phyloP scores from a whole-genome alignment of 1,140 invertebrate genomes.

The Liolophura sinensis region DNA sequence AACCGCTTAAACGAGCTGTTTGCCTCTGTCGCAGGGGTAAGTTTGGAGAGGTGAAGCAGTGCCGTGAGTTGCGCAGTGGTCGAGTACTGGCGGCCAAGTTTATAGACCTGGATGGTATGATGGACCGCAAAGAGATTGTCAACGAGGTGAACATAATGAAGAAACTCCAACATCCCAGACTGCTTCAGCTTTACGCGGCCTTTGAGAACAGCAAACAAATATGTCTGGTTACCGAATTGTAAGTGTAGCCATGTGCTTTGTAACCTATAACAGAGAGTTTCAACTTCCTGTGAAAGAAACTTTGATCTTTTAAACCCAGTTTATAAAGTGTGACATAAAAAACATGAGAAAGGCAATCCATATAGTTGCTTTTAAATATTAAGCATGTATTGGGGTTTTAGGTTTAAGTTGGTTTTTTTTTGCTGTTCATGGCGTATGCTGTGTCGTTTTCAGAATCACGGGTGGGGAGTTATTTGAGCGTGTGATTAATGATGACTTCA shows the following conservation, averaged over 20 bases:
- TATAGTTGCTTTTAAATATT: not conserved
- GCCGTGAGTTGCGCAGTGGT: slow-evolving; percentile 79
- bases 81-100: slow-evolving; percentile 91
- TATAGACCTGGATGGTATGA: slow-evolving; percentile 79
- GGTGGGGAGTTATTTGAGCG: slow-evolving; percentile 98
- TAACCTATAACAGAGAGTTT: not conserved
- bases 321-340: not conserved
- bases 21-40: slow-evolving; percentile 76
- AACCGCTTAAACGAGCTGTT: not conserved
- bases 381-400: not conserved
- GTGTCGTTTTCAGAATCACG: slow-evolving; percentile 73
- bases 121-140: slow-evolving; percentile 86
- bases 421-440: slow-evolving; percentile 3
- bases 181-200: slow-evolving; percentile 95
- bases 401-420: slow-evolving; percentile 8
- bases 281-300: not conserved
- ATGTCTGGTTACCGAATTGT: slow-evolving; percentile 95
- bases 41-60: slow-evolving; percentile 96
- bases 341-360: not conserved
- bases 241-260: slow-evolving; percentile 62
- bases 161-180: slow-evolving; percentile 84
- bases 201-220: slow-evolving; percentile 91
- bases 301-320: not conserved
- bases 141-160: slow-evolving; percentile 97
- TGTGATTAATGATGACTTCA: slow-evolving; percentile 97